Base-by-base conservation (phyloP, 2,113 vertebrate genomes). In the Pelusios castaneus region DNA sequence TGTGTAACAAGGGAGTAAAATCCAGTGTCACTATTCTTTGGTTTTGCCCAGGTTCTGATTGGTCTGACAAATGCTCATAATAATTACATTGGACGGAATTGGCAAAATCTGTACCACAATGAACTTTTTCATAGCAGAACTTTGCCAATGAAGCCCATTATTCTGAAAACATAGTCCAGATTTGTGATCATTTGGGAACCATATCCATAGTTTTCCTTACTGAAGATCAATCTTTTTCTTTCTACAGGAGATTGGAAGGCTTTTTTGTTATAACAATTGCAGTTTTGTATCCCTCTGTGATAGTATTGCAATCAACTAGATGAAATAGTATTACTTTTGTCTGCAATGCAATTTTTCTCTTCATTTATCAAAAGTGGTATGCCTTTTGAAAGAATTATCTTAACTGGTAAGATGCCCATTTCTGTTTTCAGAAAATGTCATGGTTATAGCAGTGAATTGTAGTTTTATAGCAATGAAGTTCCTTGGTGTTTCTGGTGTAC, bases 211-310 rank as follows among this genome's bases (percentile, higher is more conserved):
- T n/a, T 81, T 34, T 22, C 8, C 41, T 77, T 76, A 24, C 56
- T 54, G 86, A n/a, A 67, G 25, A 19, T n/a, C 27, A 2, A 2
- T 7, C n/a, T 31, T 80, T 79, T 52, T 90, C 1, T 55, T 84
- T 82, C 52, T 87, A 27, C 7, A 78, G 79, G 25, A 86, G 45
- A 55, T 29, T 47, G 3, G 58, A 81, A 85, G 34, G 13, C 41
- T 81, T 52, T 41, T n/a, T 90, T 13, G 45, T 1, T 77, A 2
- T 82, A 67, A 41, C 2, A 7, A 16, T 60, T 85, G n/a, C 83
- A 91, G 19, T n/a, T 93, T 80, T 95, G 2, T 83, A 49, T 80
- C 38, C 90, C 73, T 84, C 55, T 97, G 82, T 89, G 55, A 79
- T 38, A 83, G 86, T 80, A 29, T 2, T 27, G 41, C 13, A 56